These are phyloP conservation scores for Echeneis naucrates DNA, from an alignment of 2,797 vertebrate genomes.

Conservation along the genomic window DNA sequence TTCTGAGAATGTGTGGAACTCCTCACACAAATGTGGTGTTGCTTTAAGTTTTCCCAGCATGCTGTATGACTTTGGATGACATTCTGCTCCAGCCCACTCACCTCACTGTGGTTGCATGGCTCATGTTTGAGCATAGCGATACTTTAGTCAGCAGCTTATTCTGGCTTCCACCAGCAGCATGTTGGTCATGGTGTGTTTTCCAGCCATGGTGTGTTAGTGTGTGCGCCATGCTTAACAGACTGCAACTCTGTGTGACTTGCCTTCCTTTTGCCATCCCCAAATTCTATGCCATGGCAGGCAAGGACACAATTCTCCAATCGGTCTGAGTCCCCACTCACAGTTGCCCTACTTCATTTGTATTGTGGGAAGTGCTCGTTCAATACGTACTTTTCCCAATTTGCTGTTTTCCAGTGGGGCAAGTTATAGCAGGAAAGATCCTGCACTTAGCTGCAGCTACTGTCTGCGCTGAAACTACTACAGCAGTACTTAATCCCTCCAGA, in stretches of 20 bases:
- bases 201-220: slow-evolving; percentile 63
- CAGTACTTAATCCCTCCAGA: slow-evolving; percentile 17
- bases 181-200: slow-evolving; percentile 73
- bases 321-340: slow-evolving; percentile 8
- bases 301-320: slow-evolving; percentile 26
- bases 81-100: slow-evolving; percentile 70
- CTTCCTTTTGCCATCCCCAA: slow-evolving; percentile 50
- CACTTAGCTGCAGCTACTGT: slow-evolving; percentile 6
- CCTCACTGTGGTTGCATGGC: slow-evolving; percentile 60
- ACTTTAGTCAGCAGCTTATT: slow-evolving; percentile 75
- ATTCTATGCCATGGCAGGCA: slow-evolving; percentile 45
- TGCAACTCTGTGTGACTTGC: slow-evolving; percentile 76
- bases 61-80: slow-evolving; percentile 74
- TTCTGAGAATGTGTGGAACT: slow-evolving; percentile 50
- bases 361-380: not conserved
- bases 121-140: slow-evolving; percentile 61
- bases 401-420: not conserved
- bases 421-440: slow-evolving; percentile 3
- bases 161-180: slow-evolving; percentile 65
- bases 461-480: not conserved
- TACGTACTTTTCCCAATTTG: not conserved
- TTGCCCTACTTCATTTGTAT: slow-evolving; percentile 4
- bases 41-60: slow-evolving; percentile 66
- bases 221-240: slow-evolving; percentile 75
- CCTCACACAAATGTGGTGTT: slow-evolving; percentile 51